Evolutionary conservation across 2,888 invertebrate species (phyloP).

Genomic region (Zaprionus obscuricornis): DNA sequence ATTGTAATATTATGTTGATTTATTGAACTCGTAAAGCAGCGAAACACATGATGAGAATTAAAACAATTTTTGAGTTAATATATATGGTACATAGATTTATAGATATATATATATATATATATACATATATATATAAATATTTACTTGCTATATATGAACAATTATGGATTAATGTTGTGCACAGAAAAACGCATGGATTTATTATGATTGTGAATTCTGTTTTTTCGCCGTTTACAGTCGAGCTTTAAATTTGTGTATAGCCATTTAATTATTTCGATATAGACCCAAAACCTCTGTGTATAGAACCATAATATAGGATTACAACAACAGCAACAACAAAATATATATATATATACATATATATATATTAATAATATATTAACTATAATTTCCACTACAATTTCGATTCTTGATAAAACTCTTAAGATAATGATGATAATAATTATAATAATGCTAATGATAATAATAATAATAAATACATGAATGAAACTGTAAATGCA

Average conservation of each 20-base stretch:
- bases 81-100: too few relatives aligned
- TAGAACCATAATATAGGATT: conserved; percentile 38
- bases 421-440: too few relatives aligned
- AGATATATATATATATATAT: too few relatives aligned
- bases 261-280: conserved; percentile 30
- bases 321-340: conserved; percentile 22
- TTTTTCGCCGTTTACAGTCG: conserved; percentile 15
- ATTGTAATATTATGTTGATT: too few relatives aligned
- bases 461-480: conserved; percentile 28
- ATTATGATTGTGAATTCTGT: conserved; percentile 5
- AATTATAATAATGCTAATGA: conserved; percentile 11
- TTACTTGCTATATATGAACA: too few relatives aligned
- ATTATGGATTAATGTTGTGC: too few relatives aligned
- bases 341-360: too few relatives aligned
- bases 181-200: conserved; percentile 8
- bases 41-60: too few relatives aligned
- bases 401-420: too few relatives aligned
- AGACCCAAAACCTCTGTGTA: conserved; percentile 37
- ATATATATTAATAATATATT: conserved; percentile 7
- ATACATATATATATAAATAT: background rate
- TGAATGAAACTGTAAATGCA: conserved; percentile 20
- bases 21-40: too few relatives aligned
- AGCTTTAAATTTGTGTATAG: conserved; percentile 47
- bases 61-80: too few relatives aligned
- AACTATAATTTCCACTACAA: too few relatives aligned